Evolutionary conservation across 2,888 invertebrate genomes (phyloP).

Genomic region (Polia nebulosa): DNA sequence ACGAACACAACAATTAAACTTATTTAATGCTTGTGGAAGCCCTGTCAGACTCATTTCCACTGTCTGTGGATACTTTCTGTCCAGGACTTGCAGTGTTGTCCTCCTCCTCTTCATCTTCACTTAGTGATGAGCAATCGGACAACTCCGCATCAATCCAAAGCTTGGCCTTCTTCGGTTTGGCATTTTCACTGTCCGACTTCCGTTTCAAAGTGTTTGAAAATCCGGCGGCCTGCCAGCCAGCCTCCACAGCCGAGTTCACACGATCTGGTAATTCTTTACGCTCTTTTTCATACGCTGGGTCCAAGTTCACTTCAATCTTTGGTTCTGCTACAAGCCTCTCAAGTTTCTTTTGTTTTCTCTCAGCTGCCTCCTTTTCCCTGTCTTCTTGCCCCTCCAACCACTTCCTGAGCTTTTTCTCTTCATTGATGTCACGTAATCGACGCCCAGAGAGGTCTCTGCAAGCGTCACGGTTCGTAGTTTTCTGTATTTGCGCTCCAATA

Average conservation of each 20-base stretch:
- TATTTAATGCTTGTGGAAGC: constrained; percentile 71
- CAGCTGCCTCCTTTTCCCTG: constrained; percentile 94
- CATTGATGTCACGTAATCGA: constrained; percentile 98
- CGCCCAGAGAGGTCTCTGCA: constrained; percentile 99
- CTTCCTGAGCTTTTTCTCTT: constrained; percentile 97
- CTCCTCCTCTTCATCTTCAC: constrained; percentile 82
- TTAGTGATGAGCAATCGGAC: constrained; percentile 87
- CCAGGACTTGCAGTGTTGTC: constrained; percentile 57
- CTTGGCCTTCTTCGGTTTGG: constrained; percentile 83
- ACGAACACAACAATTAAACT: too few species aligned
- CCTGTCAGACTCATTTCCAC: constrained; percentile 85
- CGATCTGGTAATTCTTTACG: constrained; percentile 94
- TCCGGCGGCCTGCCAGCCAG: constrained; percentile 93
- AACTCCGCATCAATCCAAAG: too few species aligned
- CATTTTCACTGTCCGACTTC: constrained; percentile 77
- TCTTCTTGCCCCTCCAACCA: constrained; percentile 97
- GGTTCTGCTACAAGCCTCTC: constrained; percentile 95
- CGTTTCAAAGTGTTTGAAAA: constrained; percentile 84
- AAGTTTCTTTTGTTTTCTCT: constrained; percentile 94
- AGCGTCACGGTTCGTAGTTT: constrained; percentile 99
- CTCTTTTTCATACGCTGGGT: too few species aligned
- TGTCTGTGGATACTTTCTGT: constrained; percentile 80
- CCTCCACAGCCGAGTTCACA: constrained; percentile 96
- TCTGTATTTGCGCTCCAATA: constrained; percentile 99
- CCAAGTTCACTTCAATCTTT: constrained; percentile 94